A percentile compares a stretch with the other conserved stretches of the same genome.
These are phyloP conservation scores for Zaprionus inermis DNA, from an alignment of 1,140 invertebrate species.

Conservation along the genomic window DNA sequence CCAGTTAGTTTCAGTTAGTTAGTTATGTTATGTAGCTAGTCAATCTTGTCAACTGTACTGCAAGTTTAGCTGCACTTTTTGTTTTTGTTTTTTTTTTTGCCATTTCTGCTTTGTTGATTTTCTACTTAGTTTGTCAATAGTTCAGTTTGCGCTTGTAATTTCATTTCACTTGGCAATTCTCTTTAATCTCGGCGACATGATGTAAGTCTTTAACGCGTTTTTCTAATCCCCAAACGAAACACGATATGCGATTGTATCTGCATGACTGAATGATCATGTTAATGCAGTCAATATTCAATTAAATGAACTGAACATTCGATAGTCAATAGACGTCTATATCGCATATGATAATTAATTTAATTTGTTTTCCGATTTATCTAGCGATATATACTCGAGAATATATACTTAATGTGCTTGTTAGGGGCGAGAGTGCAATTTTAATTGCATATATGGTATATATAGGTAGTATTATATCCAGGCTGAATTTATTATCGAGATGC, in stretches of 20 bases:
- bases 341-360: background rate
- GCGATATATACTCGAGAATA: background rate
- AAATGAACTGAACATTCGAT: background rate
- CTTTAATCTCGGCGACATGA: slow-evolving; percentile 25
- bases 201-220: slow-evolving; percentile 27
- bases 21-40: slow-evolving; percentile 69
- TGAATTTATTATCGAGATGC: background rate
- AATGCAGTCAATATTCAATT: background rate
- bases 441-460: background rate
- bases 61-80: slow-evolving; percentile 28
- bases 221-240: background rate
- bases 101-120: slow-evolving; percentile 6
- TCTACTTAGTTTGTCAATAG: slow-evolving; percentile 14
- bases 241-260: background rate
- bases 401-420: background rate
- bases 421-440: background rate
- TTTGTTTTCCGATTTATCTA: background rate
- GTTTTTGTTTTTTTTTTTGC: slow-evolving; percentile 21
- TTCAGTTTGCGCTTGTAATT: slow-evolving; percentile 25
- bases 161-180: slow-evolving; percentile 18
- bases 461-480: background rate
- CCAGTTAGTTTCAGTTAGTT: slow-evolving; percentile 37
- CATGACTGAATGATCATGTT: background rate
- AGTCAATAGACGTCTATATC: background rate
- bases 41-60: slow-evolving; percentile 80